Conservation (phyloP, 2,113 vertebrate genomes). For the Climacteris rufus region DNA sequence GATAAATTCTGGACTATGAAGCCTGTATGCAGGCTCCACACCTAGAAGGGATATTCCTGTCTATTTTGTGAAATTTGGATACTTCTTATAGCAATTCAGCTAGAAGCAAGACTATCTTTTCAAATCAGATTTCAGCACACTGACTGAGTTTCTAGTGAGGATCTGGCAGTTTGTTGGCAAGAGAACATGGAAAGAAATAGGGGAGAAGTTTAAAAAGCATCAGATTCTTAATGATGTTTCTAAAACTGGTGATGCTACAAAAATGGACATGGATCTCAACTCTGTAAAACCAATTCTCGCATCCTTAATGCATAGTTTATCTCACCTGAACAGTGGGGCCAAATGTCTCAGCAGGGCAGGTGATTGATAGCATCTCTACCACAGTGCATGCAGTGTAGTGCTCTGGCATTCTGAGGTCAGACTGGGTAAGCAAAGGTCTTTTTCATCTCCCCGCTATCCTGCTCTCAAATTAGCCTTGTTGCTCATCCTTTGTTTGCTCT, state of each 20-base stretch:
- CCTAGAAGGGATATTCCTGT: not conserved
- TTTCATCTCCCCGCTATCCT: not conserved
- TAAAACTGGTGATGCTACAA: slow-evolving; percentile 4
- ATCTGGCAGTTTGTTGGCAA: slow-evolving; percentile 49
- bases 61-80: slow-evolving; percentile 4
- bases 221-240: slow-evolving; percentile 31
- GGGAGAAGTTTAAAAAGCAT: not conserved
- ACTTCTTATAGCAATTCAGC: slow-evolving; percentile 21
- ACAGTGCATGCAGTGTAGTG: not conserved
- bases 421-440: not conserved
- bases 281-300: not conserved
- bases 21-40: not conserved
- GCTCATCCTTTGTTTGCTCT: not conserved
- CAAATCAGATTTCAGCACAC: slow-evolving; percentile 27
- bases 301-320: not conserved
- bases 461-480: not conserved
- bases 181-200: not conserved
- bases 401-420: not conserved
- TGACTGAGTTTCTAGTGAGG: slow-evolving; percentile 13
- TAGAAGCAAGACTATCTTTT: slow-evolving; percentile 46
- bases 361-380: not conserved
- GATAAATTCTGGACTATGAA: not conserved
- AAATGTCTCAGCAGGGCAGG: not conserved
- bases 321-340: not conserved
- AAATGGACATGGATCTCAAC: not conserved